Base-by-base conservation (phyloP, 2,797 vertebrate genomes). In the Agapornis canus region DNA sequence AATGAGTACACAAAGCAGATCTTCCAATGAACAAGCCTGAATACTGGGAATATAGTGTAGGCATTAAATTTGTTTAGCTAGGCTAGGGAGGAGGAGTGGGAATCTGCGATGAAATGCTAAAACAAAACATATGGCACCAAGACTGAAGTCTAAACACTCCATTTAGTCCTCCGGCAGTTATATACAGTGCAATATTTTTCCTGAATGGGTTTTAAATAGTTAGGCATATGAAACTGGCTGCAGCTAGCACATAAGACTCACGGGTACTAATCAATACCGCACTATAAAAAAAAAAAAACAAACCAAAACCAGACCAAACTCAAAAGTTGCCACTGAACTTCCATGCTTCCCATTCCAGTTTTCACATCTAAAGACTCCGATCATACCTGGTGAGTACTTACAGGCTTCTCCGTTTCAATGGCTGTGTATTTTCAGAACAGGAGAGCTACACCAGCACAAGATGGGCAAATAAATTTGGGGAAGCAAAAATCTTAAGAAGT, bases 41-140 rank as follows among this genome's bases (percentile, higher is more conserved):
- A 78, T 27, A 65, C 76, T 91, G 84, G 80, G 77, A 94, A 90
- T 81, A 60, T 0, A 2, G 32, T 52, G 64, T 29, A 93, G 91
- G 85, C 92, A 95, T 60, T 60, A 63, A 86, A 89, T 92, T 64
- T 45, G 71, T 69, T 94, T 79, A 86, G 92, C 40, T 56, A 63
- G 51, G 80, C 82, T 86, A 9, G 42, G 73, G 45, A 61, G 57
- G 65, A 94, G 42, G 90, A 96, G 91, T 69, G 77, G 80, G 90
- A 94, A 96, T 69, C 85, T 4, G 23, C 0, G 2, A 93, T 86
- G 85, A 97, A 96, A 96, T 27, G 85, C 77, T 92, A 93, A 95
- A 96, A 56, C 87, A 96, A 96, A 94, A 90, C 95, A 94, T 90
- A 96, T 79, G 94, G 89, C 86, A 83, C 0, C 3, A 81, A 92